Conservation (phyloP, 2,888 invertebrate genomes). For the Drosophila macrothrix region DNA sequence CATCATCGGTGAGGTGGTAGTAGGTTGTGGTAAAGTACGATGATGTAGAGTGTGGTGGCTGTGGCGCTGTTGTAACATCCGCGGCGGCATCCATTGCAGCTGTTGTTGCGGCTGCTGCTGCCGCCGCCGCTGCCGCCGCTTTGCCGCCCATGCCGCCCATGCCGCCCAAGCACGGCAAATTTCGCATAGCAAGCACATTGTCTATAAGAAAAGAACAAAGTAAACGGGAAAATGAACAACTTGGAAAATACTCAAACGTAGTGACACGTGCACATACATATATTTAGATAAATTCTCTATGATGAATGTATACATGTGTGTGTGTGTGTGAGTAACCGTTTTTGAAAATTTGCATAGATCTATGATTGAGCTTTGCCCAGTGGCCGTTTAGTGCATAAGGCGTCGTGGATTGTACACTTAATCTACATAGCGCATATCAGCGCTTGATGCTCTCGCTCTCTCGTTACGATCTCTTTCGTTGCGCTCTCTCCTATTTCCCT, state of each 20-base stretch:
- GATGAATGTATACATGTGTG: neutral
- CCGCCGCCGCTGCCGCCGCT: conserved; percentile 62
- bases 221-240: conserved; percentile 35
- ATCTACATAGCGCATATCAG: neutral
- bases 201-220: conserved; percentile 83
- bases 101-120: conserved; percentile 75
- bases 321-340: neutral
- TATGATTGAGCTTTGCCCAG: neutral
- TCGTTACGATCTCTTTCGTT: neutral
- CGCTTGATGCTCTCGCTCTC: neutral
- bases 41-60: conserved; percentile 81
- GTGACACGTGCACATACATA: neutral
- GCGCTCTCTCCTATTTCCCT: neutral
- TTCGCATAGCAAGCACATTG: conserved; percentile 84
- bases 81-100: conserved; percentile 79
- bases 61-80: conserved; percentile 75
- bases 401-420: neutral
- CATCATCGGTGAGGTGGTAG: conserved; percentile 84
- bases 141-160: conserved; percentile 65
- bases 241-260: neutral
- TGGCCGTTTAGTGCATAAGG: neutral
- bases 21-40: conserved; percentile 85
- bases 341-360: neutral
- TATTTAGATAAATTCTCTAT: neutral
- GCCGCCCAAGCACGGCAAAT: conserved; percentile 83